Percentiles rank a stretch among this genome's conserved stretches.
Conservation (phyloP, 1,140 invertebrate genomes). For the Holotrichia oblita region DNA sequence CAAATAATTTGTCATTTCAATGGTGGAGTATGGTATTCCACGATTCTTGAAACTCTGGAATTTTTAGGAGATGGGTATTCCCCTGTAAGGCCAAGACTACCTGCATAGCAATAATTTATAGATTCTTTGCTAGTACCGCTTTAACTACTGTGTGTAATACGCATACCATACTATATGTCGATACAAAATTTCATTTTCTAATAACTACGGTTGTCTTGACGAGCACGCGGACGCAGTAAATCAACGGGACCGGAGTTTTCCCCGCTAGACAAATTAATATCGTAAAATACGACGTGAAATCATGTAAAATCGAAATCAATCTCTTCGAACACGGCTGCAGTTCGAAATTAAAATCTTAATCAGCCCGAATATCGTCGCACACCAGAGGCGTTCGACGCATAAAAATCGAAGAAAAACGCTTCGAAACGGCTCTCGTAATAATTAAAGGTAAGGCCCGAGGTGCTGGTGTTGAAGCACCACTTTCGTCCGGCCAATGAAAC, state of each 20-base stretch:
- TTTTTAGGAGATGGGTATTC: no score
- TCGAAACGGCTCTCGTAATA: conserved; percentile 14
- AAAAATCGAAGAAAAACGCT: background rate
- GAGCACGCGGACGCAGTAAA: background rate
- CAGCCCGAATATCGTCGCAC: conserved; percentile 3
- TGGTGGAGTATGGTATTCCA: no score
- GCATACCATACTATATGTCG: background rate
- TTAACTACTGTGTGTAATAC: conserved; percentile 31
- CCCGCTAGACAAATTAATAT: conserved; percentile 35
- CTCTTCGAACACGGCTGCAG: background rate
- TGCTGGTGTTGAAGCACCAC: background rate
- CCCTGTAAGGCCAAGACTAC: no score
- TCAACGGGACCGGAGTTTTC: background rate
- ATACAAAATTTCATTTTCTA: conserved; percentile 29
- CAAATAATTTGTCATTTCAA: no score
- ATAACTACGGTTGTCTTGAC: conserved; percentile 22
- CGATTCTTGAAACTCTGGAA: no score
- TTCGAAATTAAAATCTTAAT: conserved; percentile 35
- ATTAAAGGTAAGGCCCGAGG: conserved; percentile 18
- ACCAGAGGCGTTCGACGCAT: conserved; percentile 19
- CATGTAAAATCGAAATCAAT: conserved; percentile 35
- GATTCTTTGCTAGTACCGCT: background rate
- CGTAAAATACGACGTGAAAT: conserved; percentile 18
- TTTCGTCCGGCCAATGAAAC: background rate
- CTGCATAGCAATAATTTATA: conserved; percentile 14